Evolutionary conservation across 2,113 vertebrate genomes (phyloP).

Genomic region (Henicopernis longicauda): DNA sequence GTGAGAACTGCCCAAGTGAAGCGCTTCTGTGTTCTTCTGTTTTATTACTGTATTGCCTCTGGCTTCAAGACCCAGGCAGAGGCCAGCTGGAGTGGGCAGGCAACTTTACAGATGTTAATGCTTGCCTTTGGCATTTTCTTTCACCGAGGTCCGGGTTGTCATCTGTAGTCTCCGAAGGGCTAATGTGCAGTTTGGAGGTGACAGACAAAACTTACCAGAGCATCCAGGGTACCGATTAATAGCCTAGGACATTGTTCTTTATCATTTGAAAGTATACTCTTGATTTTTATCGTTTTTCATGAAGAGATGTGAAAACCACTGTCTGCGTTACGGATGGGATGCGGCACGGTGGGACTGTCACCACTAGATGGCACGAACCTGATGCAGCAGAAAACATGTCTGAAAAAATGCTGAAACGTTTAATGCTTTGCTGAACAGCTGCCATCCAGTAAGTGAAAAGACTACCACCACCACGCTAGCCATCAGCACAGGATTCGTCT

Average conservation of each 20-base stretch:
- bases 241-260: neutral
- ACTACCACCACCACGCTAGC: neutral
- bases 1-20: neutral
- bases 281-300: neutral
- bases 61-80: neutral
- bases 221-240: neutral
- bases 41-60: neutral
- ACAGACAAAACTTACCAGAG: neutral
- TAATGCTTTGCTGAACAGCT: neutral
- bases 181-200: neutral
- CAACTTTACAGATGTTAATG: neutral
- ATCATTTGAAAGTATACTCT: neutral
- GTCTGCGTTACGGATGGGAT: neutral
- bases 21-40: neutral
- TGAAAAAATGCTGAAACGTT: neutral
- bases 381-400: slow-evolving; percentile 48
- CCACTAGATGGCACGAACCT: slow-evolving; percentile 76
- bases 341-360: neutral
- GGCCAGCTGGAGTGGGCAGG: neutral
- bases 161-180: neutral
- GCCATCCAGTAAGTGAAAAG: neutral
- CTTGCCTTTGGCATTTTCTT: neutral
- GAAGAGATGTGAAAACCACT: neutral
- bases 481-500: neutral
- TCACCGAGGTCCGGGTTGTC: neutral